phyloP scores from a whole-genome alignment of 2,113 vertebrate species.

The Trichomycterus rosablanca region DNA sequence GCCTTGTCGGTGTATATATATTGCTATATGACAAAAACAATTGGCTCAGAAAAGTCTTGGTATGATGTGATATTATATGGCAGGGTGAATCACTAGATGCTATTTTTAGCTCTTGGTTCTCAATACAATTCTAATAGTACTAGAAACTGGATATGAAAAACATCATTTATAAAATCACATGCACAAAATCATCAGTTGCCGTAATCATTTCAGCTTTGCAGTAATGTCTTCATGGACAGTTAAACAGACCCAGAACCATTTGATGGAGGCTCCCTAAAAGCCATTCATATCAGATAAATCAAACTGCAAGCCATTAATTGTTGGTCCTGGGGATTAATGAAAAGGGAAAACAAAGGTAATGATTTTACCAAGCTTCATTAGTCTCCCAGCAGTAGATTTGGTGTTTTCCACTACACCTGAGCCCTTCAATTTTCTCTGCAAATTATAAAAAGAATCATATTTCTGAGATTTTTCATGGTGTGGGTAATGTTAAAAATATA shows the following conservation, averaged over 20 bases:
- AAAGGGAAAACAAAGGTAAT: neutral
- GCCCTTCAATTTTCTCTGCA: too few species aligned
- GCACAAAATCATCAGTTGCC: slow-evolving; percentile 7
- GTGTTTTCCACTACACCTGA: too few species aligned
- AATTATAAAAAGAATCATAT: neutral
- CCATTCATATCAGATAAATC: slow-evolving; percentile 10
- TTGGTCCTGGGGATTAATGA: neutral
- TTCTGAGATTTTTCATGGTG: neutral
- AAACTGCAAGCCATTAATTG: slow-evolving; percentile 8
- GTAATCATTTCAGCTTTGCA: slow-evolving; percentile 9
- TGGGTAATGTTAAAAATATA: neutral
- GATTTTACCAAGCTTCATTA: neutral
- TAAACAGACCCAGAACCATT: slow-evolving; percentile 6
- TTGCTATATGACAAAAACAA: too few species aligned
- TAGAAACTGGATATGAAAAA: slow-evolving; percentile 3
- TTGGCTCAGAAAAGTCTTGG: too few species aligned
- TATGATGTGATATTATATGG: too few species aligned
- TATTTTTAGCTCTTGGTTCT: too few species aligned
- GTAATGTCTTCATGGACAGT: slow-evolving; percentile 7
- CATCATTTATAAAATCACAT: too few species aligned
- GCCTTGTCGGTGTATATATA: too few species aligned
- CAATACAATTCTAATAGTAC: slow-evolving; percentile 1
- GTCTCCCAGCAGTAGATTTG: neutral
- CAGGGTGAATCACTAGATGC: too few species aligned
- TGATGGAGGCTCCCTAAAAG: neutral